Conservation (phyloP, 2,113 vertebrate genomes). For the Callopanchax toddi region DNA sequence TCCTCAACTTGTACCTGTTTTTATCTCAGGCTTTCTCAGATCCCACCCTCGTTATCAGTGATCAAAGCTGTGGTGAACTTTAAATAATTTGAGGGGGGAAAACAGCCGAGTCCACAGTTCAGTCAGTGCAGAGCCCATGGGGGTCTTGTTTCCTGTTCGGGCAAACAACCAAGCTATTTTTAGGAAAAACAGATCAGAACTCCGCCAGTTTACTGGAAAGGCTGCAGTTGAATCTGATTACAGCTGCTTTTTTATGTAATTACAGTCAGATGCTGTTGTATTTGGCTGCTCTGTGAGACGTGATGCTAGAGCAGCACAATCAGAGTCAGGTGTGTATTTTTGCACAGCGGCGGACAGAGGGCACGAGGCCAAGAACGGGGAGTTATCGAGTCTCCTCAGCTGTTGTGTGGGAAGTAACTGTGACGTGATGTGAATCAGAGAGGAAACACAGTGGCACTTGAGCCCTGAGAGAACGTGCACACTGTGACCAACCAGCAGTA, state of each 20-base stretch:
- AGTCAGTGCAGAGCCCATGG: constrained; percentile 23
- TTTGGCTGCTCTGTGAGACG: constrained; percentile 17
- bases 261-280: constrained; percentile 27
- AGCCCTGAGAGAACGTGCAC: constrained; percentile 18
- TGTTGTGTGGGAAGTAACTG: constrained; percentile 25
- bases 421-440: constrained; percentile 28
- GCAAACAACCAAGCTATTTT: constrained; percentile 67
- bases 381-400: constrained; percentile 28
- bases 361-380: constrained; percentile 10
- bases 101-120: constrained; percentile 53
- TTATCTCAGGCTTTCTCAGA: not conserved
- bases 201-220: constrained; percentile 37
- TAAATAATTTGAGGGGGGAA: constrained; percentile 21
- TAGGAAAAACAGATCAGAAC: constrained; percentile 59
- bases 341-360: not conserved
- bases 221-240: constrained; percentile 17
- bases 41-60: not conserved
- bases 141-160: constrained; percentile 60
- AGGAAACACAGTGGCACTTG: constrained; percentile 18
- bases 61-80: constrained; percentile 36
- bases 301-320: constrained; percentile 12
- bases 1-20: too few species aligned
- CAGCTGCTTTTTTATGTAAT: constrained; percentile 5
- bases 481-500: constrained; percentile 1
- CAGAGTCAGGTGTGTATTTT: constrained; percentile 5